Evolutionary conservation across 2,113 vertebrate species (phyloP), one percentile per base, ranked within the genome.

Genomic region (Cairina moschata): DNA sequence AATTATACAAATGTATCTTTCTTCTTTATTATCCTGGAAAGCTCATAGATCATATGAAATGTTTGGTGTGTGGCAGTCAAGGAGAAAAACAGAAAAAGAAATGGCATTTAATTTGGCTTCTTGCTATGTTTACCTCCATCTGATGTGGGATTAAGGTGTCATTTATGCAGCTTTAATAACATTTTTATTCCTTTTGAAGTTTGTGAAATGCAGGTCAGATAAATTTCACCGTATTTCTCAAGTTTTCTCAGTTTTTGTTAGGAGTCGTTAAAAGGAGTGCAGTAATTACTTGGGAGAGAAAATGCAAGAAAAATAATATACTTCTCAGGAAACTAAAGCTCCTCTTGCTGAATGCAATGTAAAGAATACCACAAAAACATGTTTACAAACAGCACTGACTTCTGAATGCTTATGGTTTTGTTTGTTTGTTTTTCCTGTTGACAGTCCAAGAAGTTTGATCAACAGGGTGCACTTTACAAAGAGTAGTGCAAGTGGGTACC

Each of bases 21-120:
- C 91, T 93, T 75, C 55, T 94, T 94, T 95, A 81, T 93, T 78
- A 82, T 93, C 46, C 34, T 74, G 46, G 86, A 93, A 94, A 80
- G 84, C 94, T 93, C 91, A 50, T 85, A 94, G 95, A 96, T 97
- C 92, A 95, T 96, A 34, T 80, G n/a, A 96, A 97, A 90, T 95
- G 83, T 94, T 93, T 94, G 22, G 55, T 86, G 31, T 92, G 60
- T 97, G 73, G 72, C 63, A 91, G 83, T 91, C 92, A 93, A 88
- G 95, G 63, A 67, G 89, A 93, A 95, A 94, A 94, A 55, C 74
- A 68, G 87, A 95, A 91, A 81, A 92, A 94, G 69, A 88, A 56
- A 72, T 84, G 36, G 40, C 69, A 67, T 78, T 95, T 93, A 67
- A 83, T 94, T 92, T 88, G 77, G 54, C 65, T 91, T 73, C 86